A percentile compares a stretch with the other conserved stretches of the same genome.
Evolutionary conservation across 2,113 vertebrate genomes (phyloP).

Genomic region (Chaetodon auriga): DNA sequence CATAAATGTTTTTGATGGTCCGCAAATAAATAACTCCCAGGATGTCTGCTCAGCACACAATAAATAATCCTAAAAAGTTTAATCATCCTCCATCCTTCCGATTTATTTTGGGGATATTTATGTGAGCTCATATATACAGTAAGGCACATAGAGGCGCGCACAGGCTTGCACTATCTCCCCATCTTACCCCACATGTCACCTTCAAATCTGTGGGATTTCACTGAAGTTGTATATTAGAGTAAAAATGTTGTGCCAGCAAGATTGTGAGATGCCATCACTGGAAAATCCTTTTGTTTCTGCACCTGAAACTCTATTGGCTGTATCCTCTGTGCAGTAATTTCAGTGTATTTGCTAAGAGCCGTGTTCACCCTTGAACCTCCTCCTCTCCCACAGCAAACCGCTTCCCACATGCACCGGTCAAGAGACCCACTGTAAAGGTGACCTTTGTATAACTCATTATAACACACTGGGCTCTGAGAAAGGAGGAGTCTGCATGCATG

Average conservation of each 20-base stretch:
- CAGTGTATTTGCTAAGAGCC: slow-evolving; percentile 33
- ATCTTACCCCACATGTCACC: slow-evolving; percentile 23
- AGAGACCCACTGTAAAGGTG: slow-evolving; percentile 49
- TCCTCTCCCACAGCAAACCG: slow-evolving; percentile 59
- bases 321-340: slow-evolving; percentile 41
- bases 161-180: background rate
- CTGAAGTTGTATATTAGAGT: slow-evolving; percentile 18
- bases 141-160: slow-evolving; percentile 11
- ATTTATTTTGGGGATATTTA: slow-evolving; percentile 73
- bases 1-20: slow-evolving; percentile 81
- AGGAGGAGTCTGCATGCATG: background rate
- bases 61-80: slow-evolving; percentile 79
- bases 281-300: slow-evolving; percentile 22
- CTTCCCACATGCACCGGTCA: slow-evolving; percentile 73
- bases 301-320: slow-evolving; percentile 24
- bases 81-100: slow-evolving; percentile 63
- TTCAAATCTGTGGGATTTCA: slow-evolving; percentile 29
- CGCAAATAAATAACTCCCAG: slow-evolving; percentile 76
- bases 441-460: slow-evolving; percentile 53
- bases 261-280: slow-evolving; percentile 12
- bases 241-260: slow-evolving; percentile 27
- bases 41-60: slow-evolving; percentile 75
- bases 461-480: slow-evolving; percentile 1
- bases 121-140: slow-evolving; percentile 38
- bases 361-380: slow-evolving; percentile 45